phyloP scores from a whole-genome alignment of 2,888 invertebrate genomes.

The Limnephilus auricula region DNA sequence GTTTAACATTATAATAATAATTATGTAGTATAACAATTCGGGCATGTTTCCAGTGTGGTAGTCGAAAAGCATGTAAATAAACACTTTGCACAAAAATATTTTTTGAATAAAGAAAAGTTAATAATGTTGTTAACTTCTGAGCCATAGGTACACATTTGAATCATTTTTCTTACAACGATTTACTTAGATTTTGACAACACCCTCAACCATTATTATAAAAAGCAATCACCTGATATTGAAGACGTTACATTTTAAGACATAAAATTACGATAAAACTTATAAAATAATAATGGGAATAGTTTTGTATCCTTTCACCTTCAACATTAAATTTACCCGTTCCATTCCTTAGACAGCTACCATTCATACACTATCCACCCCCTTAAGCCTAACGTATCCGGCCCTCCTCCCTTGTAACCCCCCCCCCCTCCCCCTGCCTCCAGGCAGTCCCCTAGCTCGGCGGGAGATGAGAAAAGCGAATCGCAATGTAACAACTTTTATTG shows the following conservation, averaged over 20 bases:
- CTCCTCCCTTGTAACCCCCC: neutral
- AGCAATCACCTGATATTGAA: neutral
- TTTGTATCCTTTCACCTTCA: neutral
- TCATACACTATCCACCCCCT: conserved; percentile 27
- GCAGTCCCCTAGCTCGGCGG: conserved; percentile 41
- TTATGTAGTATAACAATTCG: too few species aligned
- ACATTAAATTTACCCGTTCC: conserved; percentile 67
- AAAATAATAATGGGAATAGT: too few species aligned
- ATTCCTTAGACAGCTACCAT: neutral
- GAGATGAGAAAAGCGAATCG: conserved; percentile 65
- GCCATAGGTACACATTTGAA: too few species aligned
- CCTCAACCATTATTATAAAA: neutral
- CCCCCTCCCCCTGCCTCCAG: conserved; percentile 68
- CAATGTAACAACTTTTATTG: conserved; percentile 67
- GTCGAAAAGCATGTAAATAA: too few species aligned
- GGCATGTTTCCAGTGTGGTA: too few species aligned
- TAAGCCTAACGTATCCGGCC: conserved; percentile 54
- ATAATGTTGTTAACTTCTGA: too few species aligned
- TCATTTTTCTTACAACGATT: neutral
- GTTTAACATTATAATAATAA: too few species aligned
- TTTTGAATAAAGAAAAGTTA: too few species aligned
- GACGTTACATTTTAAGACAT: too few species aligned
- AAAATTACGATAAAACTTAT: too few species aligned
- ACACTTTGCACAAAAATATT: too few species aligned
- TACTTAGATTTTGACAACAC: neutral